Evolutionary conservation across 2,888 invertebrate species (phyloP).

Genomic region (Seira ritae): DNA sequence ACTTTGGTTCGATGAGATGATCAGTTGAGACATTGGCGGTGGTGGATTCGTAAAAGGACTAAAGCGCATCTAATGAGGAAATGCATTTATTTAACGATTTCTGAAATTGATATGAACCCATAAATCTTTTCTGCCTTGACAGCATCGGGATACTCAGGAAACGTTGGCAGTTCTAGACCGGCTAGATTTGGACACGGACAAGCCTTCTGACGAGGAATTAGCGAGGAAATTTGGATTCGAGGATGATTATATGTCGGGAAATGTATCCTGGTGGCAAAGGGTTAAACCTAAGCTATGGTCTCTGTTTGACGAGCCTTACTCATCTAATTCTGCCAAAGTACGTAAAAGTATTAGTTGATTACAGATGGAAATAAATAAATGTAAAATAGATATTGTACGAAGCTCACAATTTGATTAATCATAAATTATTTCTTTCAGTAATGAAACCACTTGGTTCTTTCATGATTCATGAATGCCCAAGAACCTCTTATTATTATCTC

Average conservation of each 20-base stretch:
- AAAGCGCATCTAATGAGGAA: background rate
- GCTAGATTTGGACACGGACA: slow-evolving; percentile 97
- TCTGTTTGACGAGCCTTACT: slow-evolving; percentile 99
- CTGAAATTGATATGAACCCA: background rate
- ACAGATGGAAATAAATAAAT: background rate
- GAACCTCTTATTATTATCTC: too few relatives aligned
- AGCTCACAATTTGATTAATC: too few relatives aligned
- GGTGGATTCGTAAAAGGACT: too few relatives aligned
- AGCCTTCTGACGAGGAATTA: slow-evolving; percentile 97
- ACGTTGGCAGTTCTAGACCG: slow-evolving; percentile 98
- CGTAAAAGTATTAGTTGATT: slow-evolving; percentile 72
- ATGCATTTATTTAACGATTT: background rate
- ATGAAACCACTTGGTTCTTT: too few relatives aligned
- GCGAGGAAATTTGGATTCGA: slow-evolving; percentile 98
- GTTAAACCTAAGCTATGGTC: slow-evolving; percentile 83
- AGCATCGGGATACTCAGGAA: slow-evolving; percentile 99
- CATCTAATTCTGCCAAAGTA: slow-evolving; percentile 98
- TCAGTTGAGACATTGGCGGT: too few relatives aligned
- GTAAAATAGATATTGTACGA: background rate
- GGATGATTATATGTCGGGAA: slow-evolving; percentile 93
- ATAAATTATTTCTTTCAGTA: too few relatives aligned
- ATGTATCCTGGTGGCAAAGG: slow-evolving; percentile 96
- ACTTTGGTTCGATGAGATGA: too few relatives aligned
- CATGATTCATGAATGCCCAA: too few relatives aligned
- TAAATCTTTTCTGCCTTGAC: slow-evolving; percentile 66